phyloP scores from a whole-genome alignment of 2,888 invertebrate species.

The Brenthis hecate region DNA sequence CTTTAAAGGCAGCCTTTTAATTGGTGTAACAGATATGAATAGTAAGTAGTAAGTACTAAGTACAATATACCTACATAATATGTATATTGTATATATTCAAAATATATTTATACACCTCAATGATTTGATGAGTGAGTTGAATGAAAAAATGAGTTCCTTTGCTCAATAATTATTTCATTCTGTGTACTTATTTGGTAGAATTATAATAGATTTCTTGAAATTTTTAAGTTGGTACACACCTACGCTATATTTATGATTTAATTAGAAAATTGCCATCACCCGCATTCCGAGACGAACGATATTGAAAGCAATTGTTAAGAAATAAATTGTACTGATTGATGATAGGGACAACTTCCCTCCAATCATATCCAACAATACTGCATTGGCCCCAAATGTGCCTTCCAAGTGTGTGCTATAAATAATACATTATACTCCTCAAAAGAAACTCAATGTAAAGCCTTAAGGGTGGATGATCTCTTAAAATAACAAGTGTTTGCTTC shows the following conservation, averaged over 20 bases:
- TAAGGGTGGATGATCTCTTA: constrained; percentile 82
- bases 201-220: too few species aligned
- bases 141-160: too few species aligned
- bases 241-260: not conserved
- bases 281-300: constrained; percentile 51
- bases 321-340: constrained; percentile 67
- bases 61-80: too few species aligned
- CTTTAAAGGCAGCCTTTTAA: too few species aligned
- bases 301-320: constrained; percentile 62
- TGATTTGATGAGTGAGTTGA: too few species aligned
- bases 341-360: constrained; percentile 40
- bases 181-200: too few species aligned
- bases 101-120: not conserved
- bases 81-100: too few species aligned
- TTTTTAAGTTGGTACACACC: not conserved
- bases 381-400: constrained; percentile 71
- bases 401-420: constrained; percentile 79
- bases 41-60: too few species aligned
- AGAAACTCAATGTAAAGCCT: constrained; percentile 69
- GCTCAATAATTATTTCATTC: too few species aligned
- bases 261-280: constrained; percentile 21
- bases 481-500: constrained; percentile 84
- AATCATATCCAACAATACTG: constrained; percentile 50
- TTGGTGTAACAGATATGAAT: too few species aligned
- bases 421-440: constrained; percentile 79